Conservation (phyloP, 1,140 invertebrate species). For the Harpegnathos saltator region DNA sequence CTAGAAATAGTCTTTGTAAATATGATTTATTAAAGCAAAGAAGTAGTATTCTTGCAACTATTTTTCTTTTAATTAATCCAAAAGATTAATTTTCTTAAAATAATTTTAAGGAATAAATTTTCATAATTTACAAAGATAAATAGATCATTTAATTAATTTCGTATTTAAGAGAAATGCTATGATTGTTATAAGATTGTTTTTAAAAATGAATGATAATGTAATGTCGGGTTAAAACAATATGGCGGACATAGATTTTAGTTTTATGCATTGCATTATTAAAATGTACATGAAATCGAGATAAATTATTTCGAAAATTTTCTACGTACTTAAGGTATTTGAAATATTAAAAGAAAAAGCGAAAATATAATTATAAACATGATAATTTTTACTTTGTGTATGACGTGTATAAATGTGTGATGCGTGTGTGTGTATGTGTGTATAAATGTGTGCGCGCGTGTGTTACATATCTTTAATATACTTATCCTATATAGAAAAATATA, state of each 20-base stretch:
- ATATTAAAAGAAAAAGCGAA: no score
- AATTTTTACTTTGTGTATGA: no score
- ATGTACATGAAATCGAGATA: neutral
- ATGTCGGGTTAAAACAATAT: neutral
- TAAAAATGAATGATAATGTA: neutral
- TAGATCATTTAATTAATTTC: neutral
- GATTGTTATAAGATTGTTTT: neutral
- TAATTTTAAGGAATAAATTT: neutral
- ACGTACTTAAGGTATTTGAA: no score
- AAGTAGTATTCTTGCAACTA: neutral
- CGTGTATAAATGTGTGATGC: no score
- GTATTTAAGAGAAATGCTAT: neutral
- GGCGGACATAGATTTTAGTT: neutral
- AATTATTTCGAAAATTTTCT: no score
- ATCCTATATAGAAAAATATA: constrained; percentile 63
- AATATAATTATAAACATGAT: no score
- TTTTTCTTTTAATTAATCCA: neutral
- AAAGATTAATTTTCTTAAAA: neutral
- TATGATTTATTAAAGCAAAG: neutral
- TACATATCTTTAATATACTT: neutral
- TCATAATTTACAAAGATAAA: neutral
- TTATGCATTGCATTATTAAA: neutral
- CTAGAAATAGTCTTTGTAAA: neutral
- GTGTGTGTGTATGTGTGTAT: neutral
- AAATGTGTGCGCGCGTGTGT: no score